A percentile compares a stretch with the other conserved stretches of the same genome.
These are phyloP conservation scores for Melieria omissa DNA, from an alignment of 2,888 invertebrate genomes.

Conservation along the genomic window DNA sequence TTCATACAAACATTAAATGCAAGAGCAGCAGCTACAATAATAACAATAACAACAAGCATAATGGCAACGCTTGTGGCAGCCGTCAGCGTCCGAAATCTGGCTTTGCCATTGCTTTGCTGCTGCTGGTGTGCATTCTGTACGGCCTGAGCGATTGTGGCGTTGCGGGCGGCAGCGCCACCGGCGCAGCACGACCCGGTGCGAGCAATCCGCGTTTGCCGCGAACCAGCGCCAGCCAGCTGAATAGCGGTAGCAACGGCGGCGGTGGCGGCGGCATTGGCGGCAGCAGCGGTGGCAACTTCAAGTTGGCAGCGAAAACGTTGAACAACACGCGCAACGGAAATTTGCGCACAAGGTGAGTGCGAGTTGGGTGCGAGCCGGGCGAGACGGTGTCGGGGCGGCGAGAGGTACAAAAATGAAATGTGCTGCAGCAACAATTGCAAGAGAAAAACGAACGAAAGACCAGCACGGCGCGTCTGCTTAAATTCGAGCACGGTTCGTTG, in stretches of 20 bases:
- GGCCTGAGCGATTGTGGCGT: slow-evolving; percentile 49
- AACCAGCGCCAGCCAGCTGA: slow-evolving; percentile 71
- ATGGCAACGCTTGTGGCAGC: slow-evolving; percentile 23
- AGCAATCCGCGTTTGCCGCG: slow-evolving; percentile 70
- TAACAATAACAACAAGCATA: slow-evolving; percentile 33
- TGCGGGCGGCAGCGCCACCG: slow-evolving; percentile 53
- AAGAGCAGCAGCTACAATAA: slow-evolving; percentile 13
- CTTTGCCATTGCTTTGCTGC: slow-evolving; percentile 49
- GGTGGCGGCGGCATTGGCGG: slow-evolving; percentile 41
- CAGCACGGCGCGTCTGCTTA: no score
- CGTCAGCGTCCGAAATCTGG: slow-evolving; percentile 37
- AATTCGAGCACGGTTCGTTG: no score
- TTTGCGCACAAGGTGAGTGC: slow-evolving; percentile 65
- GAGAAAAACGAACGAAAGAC: no score
- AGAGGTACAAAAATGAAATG: no score
- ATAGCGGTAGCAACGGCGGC: slow-evolving; percentile 55
- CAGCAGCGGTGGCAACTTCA: slow-evolving; percentile 53
- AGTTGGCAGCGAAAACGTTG: slow-evolving; percentile 61
- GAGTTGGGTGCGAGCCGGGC: no score
- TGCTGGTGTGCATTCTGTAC: slow-evolving; percentile 50
- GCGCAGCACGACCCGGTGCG: slow-evolving; percentile 62
- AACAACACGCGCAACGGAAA: slow-evolving; percentile 65
- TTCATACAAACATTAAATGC: slow-evolving; percentile 38
- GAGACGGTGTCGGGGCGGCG: no score
- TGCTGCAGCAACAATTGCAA: no score